Evolutionary conservation across 2,797 vertebrate species (phyloP).

Genomic region (Halcyon leucocephala): DNA sequence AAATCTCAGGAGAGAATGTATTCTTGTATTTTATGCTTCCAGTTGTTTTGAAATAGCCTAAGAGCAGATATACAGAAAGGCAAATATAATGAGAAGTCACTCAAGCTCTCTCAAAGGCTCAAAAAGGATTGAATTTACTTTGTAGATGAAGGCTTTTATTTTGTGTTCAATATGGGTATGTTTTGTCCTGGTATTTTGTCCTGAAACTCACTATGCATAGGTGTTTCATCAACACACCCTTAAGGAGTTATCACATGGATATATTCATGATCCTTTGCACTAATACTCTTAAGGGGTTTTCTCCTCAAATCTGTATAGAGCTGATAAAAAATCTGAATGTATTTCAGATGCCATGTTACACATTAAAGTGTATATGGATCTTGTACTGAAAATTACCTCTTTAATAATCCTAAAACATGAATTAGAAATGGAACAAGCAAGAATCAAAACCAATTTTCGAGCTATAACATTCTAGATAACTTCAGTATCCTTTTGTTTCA

Average conservation of each 20-base stretch:
- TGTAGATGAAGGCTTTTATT: neutral
- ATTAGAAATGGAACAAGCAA: neutral
- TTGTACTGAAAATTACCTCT: neutral
- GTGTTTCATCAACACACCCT: neutral
- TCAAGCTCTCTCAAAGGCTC: neutral
- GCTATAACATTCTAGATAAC: neutral
- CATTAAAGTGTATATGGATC: neutral
- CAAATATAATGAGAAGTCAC: neutral
- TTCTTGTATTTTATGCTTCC: neutral
- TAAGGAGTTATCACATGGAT: neutral
- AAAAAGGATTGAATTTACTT: neutral
- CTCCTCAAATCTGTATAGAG: neutral
- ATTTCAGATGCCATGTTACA: neutral
- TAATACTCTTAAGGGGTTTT: accelerated
- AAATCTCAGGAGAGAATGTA: neutral
- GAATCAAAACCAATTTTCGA: neutral
- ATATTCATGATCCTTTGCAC: neutral
- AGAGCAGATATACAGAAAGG: conserved; percentile 1
- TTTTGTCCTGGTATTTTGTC: neutral
- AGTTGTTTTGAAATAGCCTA: neutral
- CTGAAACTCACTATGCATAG: neutral
- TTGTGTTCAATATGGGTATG: neutral
- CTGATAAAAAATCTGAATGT: neutral
- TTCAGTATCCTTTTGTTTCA: neutral
- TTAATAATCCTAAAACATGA: neutral